Evolutionary conservation across 2,797 vertebrate genomes (phyloP), one percentile per base, ranked within the genome.

Genomic region (Gymnocypris eckloni): DNA sequence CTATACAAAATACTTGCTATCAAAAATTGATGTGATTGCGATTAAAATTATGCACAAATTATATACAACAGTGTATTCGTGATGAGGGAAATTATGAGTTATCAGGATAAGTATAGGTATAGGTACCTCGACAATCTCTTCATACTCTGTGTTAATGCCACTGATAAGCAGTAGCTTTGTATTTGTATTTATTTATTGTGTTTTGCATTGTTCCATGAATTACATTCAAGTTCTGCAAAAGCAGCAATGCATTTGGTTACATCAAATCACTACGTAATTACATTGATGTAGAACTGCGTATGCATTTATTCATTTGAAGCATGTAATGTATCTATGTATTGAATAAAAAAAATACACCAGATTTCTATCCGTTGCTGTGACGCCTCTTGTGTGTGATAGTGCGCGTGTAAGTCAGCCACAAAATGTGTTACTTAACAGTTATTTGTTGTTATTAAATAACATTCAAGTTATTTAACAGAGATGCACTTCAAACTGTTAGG

Each of bases 241-340:
- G 85, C 90, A 89, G 76, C 83, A 89, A 89, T 77, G 88, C 73
- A 82, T 83, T 91, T 89, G 87, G 88, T 90, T 90, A 88, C 81
- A 91, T 72, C 87, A 20, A 90, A 87, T 90, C 86, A 86, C 79
- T 85, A 81, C 73, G 69, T 86, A 90, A 89, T 88, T 95, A 91
- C 93, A 91, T 92, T 92, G 89, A 76, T 83, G 72, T 92, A 81
- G 91, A 87, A 56, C 83, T 93, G 90, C 93, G 89, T 93, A 92
- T 93, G 90, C 89, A 92, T 93, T 93, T 94, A 90, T 92, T 90
- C 94, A 89, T 91, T 89, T 89, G 87, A 90, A 91, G 95, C 95
- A 96, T 95, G 95, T 90, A 86, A 86, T 93, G 91, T 94, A 89
- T 91, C 92, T 90, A 92, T 93, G 88, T 94, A 93, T 94, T 90